Conservation (phyloP, 1,140 invertebrate species). For the Drosophila leontia region DNA sequence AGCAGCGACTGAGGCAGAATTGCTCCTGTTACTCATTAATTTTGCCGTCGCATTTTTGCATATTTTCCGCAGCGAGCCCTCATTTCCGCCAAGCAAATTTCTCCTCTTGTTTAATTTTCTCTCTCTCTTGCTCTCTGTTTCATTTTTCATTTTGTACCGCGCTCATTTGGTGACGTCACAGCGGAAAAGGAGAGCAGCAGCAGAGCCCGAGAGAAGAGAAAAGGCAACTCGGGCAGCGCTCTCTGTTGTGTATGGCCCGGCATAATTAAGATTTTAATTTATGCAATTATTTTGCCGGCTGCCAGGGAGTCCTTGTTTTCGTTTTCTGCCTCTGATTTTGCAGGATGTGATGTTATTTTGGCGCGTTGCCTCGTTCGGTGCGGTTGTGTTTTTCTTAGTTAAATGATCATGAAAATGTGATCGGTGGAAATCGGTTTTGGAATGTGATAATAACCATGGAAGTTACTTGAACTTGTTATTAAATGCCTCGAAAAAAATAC, state of each 20-base stretch:
- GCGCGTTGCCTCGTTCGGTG: constrained; percentile 55
- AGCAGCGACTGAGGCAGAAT: constrained; percentile 19
- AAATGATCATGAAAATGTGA: constrained; percentile 7
- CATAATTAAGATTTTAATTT: constrained; percentile 84
- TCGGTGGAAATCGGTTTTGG: neutral
- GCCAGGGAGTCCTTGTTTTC: constrained; percentile 57
- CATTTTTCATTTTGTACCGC: constrained; percentile 79
- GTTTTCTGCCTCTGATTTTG: constrained; percentile 36
- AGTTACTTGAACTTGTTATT: neutral
- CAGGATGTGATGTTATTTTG: constrained; percentile 72
- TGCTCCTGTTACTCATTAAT: constrained; percentile 78
- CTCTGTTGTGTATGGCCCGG: constrained; percentile 54
- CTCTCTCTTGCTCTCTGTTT: constrained; percentile 52
- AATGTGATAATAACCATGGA: neutral
- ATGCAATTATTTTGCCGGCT: constrained; percentile 84
- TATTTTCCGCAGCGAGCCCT: constrained; percentile 49
- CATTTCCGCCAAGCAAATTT: constrained; percentile 73
- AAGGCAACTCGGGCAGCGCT: constrained; percentile 1
- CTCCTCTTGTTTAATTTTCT: constrained; percentile 70
- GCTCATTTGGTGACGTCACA: constrained; percentile 79
- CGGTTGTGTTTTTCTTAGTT: constrained; percentile 56
- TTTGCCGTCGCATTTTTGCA: constrained; percentile 73
- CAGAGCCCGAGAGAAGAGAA: neutral
- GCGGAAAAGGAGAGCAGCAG: constrained; percentile 12
- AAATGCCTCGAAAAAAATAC: neutral